Evolutionary conservation across 30 jellyfish, hydroid and myxozoan genomes (phyloP).

Genomic region (Aurelia sp.): DNA sequence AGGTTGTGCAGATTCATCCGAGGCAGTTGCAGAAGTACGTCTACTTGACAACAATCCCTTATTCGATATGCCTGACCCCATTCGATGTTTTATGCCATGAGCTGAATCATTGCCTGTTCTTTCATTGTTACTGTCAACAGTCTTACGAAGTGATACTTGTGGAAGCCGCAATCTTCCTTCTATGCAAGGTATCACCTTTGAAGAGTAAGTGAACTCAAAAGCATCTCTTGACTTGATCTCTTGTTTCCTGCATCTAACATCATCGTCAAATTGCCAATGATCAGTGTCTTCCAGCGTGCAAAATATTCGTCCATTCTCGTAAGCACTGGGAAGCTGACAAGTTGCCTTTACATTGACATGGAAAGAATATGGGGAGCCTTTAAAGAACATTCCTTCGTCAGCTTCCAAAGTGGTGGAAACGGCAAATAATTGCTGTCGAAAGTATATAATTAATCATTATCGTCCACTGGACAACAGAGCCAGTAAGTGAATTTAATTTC

Average conservation of each 20-base stretch:
- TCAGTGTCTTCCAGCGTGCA: conserved; percentile 52
- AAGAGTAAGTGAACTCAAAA: background rate
- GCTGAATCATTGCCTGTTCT: background rate
- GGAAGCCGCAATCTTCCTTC: conserved; percentile 37
- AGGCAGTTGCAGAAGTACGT: conserved; percentile 41
- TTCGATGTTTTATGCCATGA: conserved; percentile 3
- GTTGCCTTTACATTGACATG: conserved; percentile 10
- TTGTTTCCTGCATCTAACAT: conserved; percentile 6
- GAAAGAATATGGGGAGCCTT: conserved; percentile 27
- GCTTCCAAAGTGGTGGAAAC: background rate
- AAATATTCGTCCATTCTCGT: conserved; percentile 4
- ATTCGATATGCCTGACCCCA: background rate
- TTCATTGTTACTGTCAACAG: background rate
- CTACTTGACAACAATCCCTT: conserved; percentile 47
- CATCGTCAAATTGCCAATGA: conserved; percentile 57
- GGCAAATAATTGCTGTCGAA: conserved; percentile 13
- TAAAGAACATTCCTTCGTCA: background rate
- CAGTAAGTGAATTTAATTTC: too few species aligned
- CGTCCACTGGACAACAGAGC: background rate
- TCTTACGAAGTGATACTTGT: background rate
- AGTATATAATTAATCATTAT: background rate
- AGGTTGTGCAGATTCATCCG: conserved; percentile 12
- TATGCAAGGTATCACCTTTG: conserved; percentile 29
- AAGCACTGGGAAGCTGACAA: background rate
- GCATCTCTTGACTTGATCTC: background rate